phyloP scores from a whole-genome alignment of 2,113 vertebrate genomes.

The Orycteropus afer region DNA sequence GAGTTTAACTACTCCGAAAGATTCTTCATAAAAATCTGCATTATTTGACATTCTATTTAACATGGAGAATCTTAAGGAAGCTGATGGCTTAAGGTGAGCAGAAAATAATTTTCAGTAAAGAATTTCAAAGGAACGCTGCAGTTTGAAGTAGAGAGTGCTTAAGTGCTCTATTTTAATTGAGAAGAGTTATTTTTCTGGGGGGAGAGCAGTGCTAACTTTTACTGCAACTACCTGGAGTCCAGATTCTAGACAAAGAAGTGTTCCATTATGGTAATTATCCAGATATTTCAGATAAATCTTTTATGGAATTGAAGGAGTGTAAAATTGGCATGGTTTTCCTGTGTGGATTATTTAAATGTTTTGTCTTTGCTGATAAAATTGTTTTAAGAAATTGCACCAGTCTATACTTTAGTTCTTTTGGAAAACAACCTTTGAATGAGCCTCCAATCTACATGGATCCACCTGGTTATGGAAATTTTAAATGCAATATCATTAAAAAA shows the following conservation, averaged over 20 bases:
- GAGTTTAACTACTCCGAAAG: slow-evolving; percentile 14
- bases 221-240: slow-evolving; percentile 43
- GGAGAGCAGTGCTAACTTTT: slow-evolving; percentile 43
- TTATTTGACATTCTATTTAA: background rate
- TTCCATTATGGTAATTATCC: slow-evolving; percentile 60
- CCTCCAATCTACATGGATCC: background rate
- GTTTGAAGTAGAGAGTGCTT: slow-evolving; percentile 52
- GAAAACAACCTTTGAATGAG: slow-evolving; percentile 10
- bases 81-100: slow-evolving; percentile 52
- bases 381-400: slow-evolving; percentile 54
- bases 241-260: slow-evolving; percentile 72
- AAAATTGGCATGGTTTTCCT: slow-evolving; percentile 26
- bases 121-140: slow-evolving; percentile 59
- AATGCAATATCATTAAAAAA: slow-evolving; percentile 2
- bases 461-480: slow-evolving; percentile 32
- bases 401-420: slow-evolving; percentile 37
- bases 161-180: slow-evolving; percentile 58
- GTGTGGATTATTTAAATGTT: slow-evolving; percentile 34
- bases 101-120: slow-evolving; percentile 54
- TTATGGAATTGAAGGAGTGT: slow-evolving; percentile 1
- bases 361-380: slow-evolving; percentile 55
- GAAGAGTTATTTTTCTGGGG: too few relatives aligned
- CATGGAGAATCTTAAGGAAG: slow-evolving; percentile 36
- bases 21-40: slow-evolving; percentile 50
- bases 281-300: slow-evolving; percentile 61